These are phyloP conservation scores for Andrena fulva DNA, from an alignment of 2,888 invertebrate species.

Conservation along the genomic window DNA sequence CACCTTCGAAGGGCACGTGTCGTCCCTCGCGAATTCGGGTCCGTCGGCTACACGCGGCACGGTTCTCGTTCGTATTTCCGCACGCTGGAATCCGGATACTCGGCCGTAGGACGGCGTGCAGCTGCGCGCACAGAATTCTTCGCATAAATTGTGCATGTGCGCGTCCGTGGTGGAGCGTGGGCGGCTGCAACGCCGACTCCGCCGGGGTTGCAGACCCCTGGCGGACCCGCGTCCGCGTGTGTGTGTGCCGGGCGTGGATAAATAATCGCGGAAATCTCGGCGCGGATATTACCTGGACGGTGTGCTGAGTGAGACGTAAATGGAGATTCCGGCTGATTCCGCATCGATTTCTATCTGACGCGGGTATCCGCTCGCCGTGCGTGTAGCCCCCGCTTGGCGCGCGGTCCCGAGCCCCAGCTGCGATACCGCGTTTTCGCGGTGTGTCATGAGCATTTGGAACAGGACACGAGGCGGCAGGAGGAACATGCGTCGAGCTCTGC, in stretches of 20 bases:
- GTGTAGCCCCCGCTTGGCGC: background rate
- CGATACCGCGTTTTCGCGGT: slow-evolving; percentile 11
- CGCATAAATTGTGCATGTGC: slow-evolving; percentile 70
- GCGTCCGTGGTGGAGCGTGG: slow-evolving; percentile 59
- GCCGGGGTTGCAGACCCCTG: slow-evolving; percentile 54
- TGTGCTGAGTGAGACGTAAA: slow-evolving; percentile 76
- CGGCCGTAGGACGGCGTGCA: slow-evolving; percentile 58
- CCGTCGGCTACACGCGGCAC: background rate
- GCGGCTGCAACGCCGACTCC: slow-evolving; percentile 48
- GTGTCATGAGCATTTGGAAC: slow-evolving; percentile 8
- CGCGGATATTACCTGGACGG: slow-evolving; percentile 63
- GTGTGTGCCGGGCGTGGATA: slow-evolving; percentile 55
- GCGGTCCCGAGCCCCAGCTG: background rate
- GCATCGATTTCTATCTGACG: slow-evolving; percentile 74
- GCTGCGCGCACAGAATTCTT: slow-evolving; percentile 72
- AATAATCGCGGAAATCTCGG: slow-evolving; percentile 76
- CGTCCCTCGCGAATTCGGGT: background rate
- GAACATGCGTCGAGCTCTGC: too few relatives aligned
- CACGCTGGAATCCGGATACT: slow-evolving; percentile 69
- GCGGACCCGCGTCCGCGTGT: slow-evolving; percentile 36
- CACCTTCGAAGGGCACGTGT: background rate
- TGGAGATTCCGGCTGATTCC: slow-evolving; percentile 74
- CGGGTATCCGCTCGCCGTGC: slow-evolving; percentile 55
- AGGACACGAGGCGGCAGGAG: background rate
- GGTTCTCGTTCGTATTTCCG: slow-evolving; percentile 61